phyloP scores from a whole-genome alignment of 2,888 invertebrate species.

The Mimachlamys varia region DNA sequence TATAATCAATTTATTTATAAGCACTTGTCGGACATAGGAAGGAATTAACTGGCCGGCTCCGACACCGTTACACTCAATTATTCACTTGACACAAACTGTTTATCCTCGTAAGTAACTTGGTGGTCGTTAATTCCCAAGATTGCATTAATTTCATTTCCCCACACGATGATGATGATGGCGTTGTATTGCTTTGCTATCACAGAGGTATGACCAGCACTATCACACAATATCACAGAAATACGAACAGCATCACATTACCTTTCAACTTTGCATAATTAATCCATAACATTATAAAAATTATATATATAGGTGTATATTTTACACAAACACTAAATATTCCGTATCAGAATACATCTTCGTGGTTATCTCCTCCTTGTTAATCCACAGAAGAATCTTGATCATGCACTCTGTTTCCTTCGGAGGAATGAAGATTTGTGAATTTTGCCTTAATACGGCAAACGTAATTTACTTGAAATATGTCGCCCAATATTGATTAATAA shows the following conservation, averaged over 20 bases:
- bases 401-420: background rate
- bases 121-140: constrained; percentile 17
- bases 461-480: background rate
- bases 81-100: background rate
- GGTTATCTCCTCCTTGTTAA: background rate
- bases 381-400: background rate
- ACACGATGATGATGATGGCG: background rate
- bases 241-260: background rate
- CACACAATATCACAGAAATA: background rate
- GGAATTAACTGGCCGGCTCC: background rate
- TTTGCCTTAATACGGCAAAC: background rate
- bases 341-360: background rate
- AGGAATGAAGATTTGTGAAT: background rate
- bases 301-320: background rate
- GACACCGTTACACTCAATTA: constrained; percentile 4
- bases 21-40: constrained; percentile 3
- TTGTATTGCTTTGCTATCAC: background rate
- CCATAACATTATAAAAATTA: background rate
- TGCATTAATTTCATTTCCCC: constrained; percentile 1
- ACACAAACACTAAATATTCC: background rate
- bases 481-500: background rate
- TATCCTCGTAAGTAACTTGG: background rate
- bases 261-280: background rate
- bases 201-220: background rate
- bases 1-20: constrained; percentile 34